A percentile compares a stretch with the other conserved stretches of the same genome.
These are phyloP conservation scores for Caranx ignobilis DNA, from an alignment of 2,113 vertebrate genomes.

Conservation along the genomic window DNA sequence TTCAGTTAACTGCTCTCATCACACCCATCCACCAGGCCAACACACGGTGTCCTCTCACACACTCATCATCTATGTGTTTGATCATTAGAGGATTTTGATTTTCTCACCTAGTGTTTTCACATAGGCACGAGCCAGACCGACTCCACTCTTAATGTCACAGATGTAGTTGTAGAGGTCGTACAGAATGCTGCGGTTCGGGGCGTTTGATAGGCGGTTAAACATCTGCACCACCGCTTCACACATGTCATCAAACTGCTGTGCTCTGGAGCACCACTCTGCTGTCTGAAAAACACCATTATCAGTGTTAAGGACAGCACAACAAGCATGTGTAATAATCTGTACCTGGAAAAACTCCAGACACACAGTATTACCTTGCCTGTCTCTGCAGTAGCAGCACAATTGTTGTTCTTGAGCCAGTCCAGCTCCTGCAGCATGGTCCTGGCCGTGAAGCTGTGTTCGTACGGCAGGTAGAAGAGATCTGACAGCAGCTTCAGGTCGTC, in stretches of 20 bases:
- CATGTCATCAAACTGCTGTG: slow-evolving; percentile 92
- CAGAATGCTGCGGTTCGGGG: slow-evolving; percentile 94
- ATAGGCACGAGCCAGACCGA: slow-evolving; percentile 94
- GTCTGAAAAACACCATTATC: slow-evolving; percentile 77
- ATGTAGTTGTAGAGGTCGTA: slow-evolving; percentile 99
- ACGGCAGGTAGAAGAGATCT: slow-evolving; percentile 97
- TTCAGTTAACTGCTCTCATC: no score
- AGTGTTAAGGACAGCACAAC: neutral
- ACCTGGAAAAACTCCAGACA: neutral
- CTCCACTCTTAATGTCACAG: slow-evolving; percentile 99
- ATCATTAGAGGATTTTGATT: neutral
- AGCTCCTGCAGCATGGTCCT: slow-evolving; percentile 94
- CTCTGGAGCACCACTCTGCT: slow-evolving; percentile 90
- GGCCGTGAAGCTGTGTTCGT: slow-evolving; percentile 93
- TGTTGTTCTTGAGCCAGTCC: slow-evolving; percentile 93
- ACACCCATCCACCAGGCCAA: neutral
- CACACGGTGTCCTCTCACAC: neutral
- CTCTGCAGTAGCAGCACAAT: slow-evolving; percentile 85
- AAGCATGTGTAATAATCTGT: neutral
- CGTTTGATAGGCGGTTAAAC: slow-evolving; percentile 97
- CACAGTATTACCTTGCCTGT: slow-evolving; percentile 81
- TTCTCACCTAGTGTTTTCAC: slow-evolving; percentile 88
- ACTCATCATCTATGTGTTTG: neutral
- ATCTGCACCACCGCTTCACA: slow-evolving; percentile 94
- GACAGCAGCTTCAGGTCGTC: slow-evolving; percentile 93